A percentile compares a stretch with the other conserved stretches of the same genome.
Evolutionary conservation across 2,888 invertebrate genomes (phyloP).

Genomic region (Ypsolopha scabrella): DNA sequence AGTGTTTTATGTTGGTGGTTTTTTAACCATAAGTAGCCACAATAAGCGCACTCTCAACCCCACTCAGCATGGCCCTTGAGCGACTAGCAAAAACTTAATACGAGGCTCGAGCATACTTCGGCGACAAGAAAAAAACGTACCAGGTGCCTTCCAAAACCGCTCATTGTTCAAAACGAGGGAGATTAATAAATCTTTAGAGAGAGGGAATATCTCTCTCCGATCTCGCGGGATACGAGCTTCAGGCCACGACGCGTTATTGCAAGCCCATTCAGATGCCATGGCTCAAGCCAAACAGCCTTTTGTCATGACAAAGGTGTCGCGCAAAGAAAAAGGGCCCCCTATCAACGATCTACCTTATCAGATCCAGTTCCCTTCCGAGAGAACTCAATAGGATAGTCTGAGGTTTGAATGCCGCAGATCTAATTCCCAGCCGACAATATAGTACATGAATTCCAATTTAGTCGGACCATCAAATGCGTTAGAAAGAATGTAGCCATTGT

Average conservation of each 20-base stretch:
- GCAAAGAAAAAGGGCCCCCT: slow-evolving; percentile 66
- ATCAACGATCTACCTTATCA: slow-evolving; percentile 68
- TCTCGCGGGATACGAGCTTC: slow-evolving; percentile 63
- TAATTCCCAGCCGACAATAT: slow-evolving; percentile 64
- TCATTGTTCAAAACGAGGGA: slow-evolving; percentile 64
- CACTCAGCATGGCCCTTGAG: slow-evolving; percentile 36
- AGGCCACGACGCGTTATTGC: slow-evolving; percentile 64
- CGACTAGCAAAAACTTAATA: slow-evolving; percentile 49
- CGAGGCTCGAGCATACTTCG: slow-evolving; percentile 37
- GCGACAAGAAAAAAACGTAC: slow-evolving; percentile 52
- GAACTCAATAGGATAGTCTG: slow-evolving; percentile 64
- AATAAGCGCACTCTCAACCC: slow-evolving; percentile 29
- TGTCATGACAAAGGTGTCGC: slow-evolving; percentile 70
- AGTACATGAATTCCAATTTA: slow-evolving; percentile 54
- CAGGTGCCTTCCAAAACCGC: slow-evolving; percentile 59
- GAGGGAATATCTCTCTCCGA: slow-evolving; percentile 62
- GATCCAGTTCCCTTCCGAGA: slow-evolving; percentile 66
- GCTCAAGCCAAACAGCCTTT: slow-evolving; percentile 64
- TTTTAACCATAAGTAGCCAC: slow-evolving; percentile 23
- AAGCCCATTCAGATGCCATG: slow-evolving; percentile 67
- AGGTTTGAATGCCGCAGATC: slow-evolving; percentile 61
- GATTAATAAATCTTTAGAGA: slow-evolving; percentile 68
- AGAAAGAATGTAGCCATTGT: not conserved
- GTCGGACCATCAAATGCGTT: slow-evolving; percentile 35
- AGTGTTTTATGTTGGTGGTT: not conserved